Base-by-base conservation (phyloP, 2,888 invertebrate genomes). In the Lottia scabra region DNA sequence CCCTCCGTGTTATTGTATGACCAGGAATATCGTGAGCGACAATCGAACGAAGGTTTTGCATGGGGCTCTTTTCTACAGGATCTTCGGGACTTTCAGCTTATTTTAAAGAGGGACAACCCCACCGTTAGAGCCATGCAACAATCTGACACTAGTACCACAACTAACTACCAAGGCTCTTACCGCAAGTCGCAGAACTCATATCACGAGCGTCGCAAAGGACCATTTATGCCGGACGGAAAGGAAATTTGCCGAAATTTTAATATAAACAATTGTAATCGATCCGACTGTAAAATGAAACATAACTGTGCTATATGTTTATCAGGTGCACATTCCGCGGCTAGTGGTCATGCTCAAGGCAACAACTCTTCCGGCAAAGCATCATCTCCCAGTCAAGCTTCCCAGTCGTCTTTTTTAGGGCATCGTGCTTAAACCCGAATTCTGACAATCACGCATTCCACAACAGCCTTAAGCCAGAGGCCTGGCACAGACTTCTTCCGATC, bases 291-390 rank as follows among this genome's bases (percentile, higher is more conserved):
- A 44, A 16, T 66, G 13, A 19, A 16, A 43, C 65, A 66, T 26
- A 66, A 45, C 12, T 66, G 65, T 26, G 65, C 65, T 4, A 45
- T 66, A 27, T 66, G 65, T 6, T 66, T 45, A 5, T 66, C 65
- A 23, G 15, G 15, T 15, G 13, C 45, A 6, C 66, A 66, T 44
- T 16, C 44, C 15, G 66, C 66, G 5, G 5, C 23, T 6, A 2
- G 16, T 23, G 19, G 45, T 16, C 66, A 45, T 13, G 0, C 12
- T 66, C 16, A 26, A 19, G 66, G 45, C 26, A 43, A 5, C 15
- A 43, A 6, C 13, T 15, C 44, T n/a, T 23, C 19, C 15, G 2
- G 19, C 56, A 30, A 6, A 6, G 30, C 6, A 4, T 30, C 30
- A 4, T 30, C 30, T 30, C 30, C 30, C 2, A 30, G 2, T 30